Evolutionary conservation across 2,888 invertebrate genomes (phyloP), one percentile per base, ranked within the genome.

Genomic region (Erpobdella octoculata): DNA sequence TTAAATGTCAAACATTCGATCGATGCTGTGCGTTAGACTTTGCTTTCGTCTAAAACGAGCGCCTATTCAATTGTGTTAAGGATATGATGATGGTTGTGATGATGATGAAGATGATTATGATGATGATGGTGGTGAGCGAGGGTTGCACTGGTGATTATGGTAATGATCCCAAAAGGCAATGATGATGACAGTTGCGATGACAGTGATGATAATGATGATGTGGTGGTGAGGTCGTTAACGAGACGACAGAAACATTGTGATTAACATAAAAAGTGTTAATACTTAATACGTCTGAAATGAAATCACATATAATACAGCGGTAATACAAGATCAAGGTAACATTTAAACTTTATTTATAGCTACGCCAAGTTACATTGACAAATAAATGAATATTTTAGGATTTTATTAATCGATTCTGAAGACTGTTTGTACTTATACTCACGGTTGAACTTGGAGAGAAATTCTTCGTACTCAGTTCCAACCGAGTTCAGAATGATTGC

Each of bases 401-500:
- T n/a, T n/a, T n/a, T n/a, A n/a, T n/a, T n/a, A n/a, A n/a, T n/a
- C n/a, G n/a, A n/a, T n/a, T n/a, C n/a, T n/a, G n/a, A 2, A 53
- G 28, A 53, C 6, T 6, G 53, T 1, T 4, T 6, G 2, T 25
- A 53, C 21, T 18, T 53, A 21, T 1, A 31, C 35, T 35, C 37
- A 79, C 79, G 78, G 72, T 74, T 72, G 71, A 79, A 77, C 48
- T 77, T 75, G 6, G 73, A 67, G 62, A 66, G 70, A 36, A 78
- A 75, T 62, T 72, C 87, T 6, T 88, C 86, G 82, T 90, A 89
- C 79, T 88, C 87, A 74, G 86, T 86, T 36, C 90, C 90, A 68
- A 87, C 88, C 72, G 87, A 88, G 37, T 89, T 86, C 79, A 88
- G 87, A 48, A 88, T 83, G 76, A 90, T 88, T 76, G 86, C 85